phyloP scores from a whole-genome alignment of 1,140 invertebrate genomes.

The Sycophila sp. region DNA sequence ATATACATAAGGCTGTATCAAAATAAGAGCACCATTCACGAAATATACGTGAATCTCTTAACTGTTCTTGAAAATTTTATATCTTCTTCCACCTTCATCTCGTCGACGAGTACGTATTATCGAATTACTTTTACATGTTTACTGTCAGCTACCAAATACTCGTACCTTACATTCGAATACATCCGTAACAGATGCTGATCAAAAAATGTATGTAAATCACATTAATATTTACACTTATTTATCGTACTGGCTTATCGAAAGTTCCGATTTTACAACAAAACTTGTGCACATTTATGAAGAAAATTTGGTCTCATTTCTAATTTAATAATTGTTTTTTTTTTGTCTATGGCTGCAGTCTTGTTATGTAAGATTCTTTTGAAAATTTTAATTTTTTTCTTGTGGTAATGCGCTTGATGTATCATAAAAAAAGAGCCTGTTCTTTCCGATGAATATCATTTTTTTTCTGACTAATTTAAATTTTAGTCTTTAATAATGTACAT shows the following conservation, averaged over 20 bases:
- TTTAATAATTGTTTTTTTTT: too few relatives aligned
- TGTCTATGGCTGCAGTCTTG: too few relatives aligned
- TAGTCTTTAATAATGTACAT: background rate
- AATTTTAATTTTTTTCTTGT: too few relatives aligned
- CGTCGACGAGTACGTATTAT: too few relatives aligned
- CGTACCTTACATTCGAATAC: slow-evolving; percentile 9
- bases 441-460: too few relatives aligned
- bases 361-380: too few relatives aligned
- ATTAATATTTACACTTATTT: slow-evolving; percentile 28
- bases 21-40: slow-evolving; percentile 38
- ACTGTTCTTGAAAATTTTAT: slow-evolving; percentile 20
- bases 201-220: slow-evolving; percentile 8
- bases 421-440: too few relatives aligned
- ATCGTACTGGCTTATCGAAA: slow-evolving; percentile 8
- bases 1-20: slow-evolving; percentile 40
- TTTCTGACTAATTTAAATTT: too few relatives aligned
- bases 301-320: slow-evolving; percentile 11
- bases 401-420: too few relatives aligned
- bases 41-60: slow-evolving; percentile 17
- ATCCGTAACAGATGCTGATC: background rate
- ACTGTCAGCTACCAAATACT: slow-evolving; percentile 23
- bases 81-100: background rate
- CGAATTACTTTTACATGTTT: slow-evolving; percentile 19
- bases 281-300: background rate
- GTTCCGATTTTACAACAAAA: background rate